phyloP scores from a whole-genome alignment of 2,888 invertebrate species.

The Zootermopsis nevadensis region DNA sequence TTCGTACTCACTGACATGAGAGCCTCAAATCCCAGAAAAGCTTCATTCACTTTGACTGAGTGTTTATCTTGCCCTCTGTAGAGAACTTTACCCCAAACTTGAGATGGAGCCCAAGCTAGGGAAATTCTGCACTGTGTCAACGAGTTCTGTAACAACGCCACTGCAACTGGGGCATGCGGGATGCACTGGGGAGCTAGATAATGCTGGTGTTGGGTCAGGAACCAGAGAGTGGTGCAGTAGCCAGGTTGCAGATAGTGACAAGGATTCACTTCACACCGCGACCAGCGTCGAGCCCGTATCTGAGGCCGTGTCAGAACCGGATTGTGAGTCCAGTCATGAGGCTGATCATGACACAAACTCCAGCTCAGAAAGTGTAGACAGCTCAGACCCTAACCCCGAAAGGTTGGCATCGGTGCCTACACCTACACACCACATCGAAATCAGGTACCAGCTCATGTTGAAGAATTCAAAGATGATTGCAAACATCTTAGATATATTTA shows the following conservation, averaged over 20 bases:
- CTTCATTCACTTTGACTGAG: conserved; percentile 21
- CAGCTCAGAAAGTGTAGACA: conserved; percentile 1
- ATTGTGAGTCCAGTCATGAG: conserved; percentile 18
- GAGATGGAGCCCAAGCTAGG: conserved; percentile 71
- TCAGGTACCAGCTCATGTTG: conserved; percentile 33
- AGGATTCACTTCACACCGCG: neutral
- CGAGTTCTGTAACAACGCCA: conserved; percentile 54
- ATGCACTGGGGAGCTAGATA: conserved; percentile 36
- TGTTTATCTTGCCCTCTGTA: conserved; percentile 55
- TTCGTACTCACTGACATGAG: too few relatives aligned
- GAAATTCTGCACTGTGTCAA: conserved; percentile 71
- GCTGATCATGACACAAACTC: neutral
- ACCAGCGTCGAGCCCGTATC: neutral
- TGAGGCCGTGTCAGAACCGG: neutral
- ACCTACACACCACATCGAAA: conserved; percentile 37
- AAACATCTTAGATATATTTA: neutral
- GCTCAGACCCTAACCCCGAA: conserved; percentile 8
- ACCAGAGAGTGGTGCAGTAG: neutral
- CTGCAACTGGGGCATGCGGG: conserved; percentile 33
- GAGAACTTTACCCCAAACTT: conserved; percentile 72
- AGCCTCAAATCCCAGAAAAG: too few relatives aligned
- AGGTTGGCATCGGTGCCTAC: conserved; percentile 27
- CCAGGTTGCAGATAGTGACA: conserved; percentile 1
- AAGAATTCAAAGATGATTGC: neutral
- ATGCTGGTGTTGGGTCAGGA: conserved; percentile 21